Evolutionary conservation across 1,140 invertebrate species (phyloP).

Genomic region (Drosophila malerkotliana): DNA sequence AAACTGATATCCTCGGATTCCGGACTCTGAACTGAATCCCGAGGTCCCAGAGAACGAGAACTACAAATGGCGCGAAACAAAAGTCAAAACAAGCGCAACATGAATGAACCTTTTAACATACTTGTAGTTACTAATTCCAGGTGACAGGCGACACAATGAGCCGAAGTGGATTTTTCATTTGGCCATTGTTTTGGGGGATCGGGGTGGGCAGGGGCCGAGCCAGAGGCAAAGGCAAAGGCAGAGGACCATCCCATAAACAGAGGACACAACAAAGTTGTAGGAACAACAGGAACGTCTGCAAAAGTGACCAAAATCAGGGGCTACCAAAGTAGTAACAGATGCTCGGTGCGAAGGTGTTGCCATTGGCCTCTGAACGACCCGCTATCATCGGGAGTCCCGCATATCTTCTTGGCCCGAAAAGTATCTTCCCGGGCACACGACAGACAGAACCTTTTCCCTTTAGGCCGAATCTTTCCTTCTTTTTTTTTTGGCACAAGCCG

Average conservation of each 20-base stretch:
- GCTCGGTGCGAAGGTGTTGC: conserved; percentile 59
- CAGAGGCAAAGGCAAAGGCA: background rate
- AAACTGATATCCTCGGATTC: conserved; percentile 59
- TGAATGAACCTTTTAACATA: conserved; percentile 82
- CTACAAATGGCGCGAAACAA: conserved; percentile 59
- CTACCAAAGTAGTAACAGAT: conserved; percentile 66
- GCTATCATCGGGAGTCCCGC: conserved; percentile 49
- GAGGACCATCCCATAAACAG: conserved; percentile 39
- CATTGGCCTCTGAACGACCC: conserved; percentile 43
- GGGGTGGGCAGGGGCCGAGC: background rate
- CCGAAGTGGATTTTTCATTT: conserved; percentile 75
- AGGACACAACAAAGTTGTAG: conserved; percentile 72
- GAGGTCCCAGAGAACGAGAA: conserved; percentile 12
- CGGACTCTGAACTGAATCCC: conserved; percentile 18
- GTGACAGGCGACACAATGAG: conserved; percentile 75
- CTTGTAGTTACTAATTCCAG: conserved; percentile 80
- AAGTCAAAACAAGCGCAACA: conserved; percentile 76
- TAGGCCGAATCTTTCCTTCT: conserved; percentile 33
- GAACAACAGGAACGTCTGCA: conserved; percentile 52
- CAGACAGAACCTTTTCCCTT: conserved; percentile 53
- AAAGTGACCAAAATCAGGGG: conserved; percentile 70
- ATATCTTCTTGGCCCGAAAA: conserved; percentile 26
- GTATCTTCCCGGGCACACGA: conserved; percentile 51
- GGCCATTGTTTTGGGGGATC: conserved; percentile 41
- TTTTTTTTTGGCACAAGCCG: conserved; percentile 74